Percentiles rank a stretch among this genome's conserved stretches.
phyloP scores from a whole-genome alignment of 2,888 invertebrate genomes.

The Vanessa cardui region DNA sequence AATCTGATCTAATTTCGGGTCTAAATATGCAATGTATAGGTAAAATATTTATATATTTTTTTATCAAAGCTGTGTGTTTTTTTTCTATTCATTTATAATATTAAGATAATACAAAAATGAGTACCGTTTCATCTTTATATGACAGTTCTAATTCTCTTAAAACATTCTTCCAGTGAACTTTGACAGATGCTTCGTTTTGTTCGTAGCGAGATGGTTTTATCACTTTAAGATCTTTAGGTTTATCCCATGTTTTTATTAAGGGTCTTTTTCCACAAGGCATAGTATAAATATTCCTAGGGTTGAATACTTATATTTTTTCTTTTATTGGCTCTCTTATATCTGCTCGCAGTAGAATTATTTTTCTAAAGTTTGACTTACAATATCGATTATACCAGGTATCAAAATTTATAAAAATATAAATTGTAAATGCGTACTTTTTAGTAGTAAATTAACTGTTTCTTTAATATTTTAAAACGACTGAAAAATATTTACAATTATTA shows the following conservation, averaged over 20 bases:
- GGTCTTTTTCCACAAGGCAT: slow-evolving; percentile 72
- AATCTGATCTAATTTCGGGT: no score
- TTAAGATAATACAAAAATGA: slow-evolving; percentile 6
- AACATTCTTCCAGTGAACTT: slow-evolving; percentile 71
- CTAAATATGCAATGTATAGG: no score
- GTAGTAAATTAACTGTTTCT: no score
- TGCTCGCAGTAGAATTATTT: background rate
- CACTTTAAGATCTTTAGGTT: slow-evolving; percentile 53
- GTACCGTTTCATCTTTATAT: slow-evolving; percentile 73
- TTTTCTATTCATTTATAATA: no score
- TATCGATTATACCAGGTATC: background rate
- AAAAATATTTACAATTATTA: no score
- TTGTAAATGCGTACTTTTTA: no score
- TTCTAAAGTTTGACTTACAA: background rate
- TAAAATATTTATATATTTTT: no score
- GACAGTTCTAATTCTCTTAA: slow-evolving; percentile 64
- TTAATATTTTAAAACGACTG: no score
- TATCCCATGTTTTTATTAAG: slow-evolving; percentile 67
- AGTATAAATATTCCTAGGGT: background rate
- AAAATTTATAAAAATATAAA: background rate
- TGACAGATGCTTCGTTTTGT: slow-evolving; percentile 70
- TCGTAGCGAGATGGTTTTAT: slow-evolving; percentile 69
- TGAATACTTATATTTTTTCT: no score
- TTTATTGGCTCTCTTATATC: no score
- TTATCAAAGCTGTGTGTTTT: no score